These are phyloP conservation scores for Gyps fulvus DNA, from an alignment of 2,113 vertebrate species.

Conservation along the genomic window DNA sequence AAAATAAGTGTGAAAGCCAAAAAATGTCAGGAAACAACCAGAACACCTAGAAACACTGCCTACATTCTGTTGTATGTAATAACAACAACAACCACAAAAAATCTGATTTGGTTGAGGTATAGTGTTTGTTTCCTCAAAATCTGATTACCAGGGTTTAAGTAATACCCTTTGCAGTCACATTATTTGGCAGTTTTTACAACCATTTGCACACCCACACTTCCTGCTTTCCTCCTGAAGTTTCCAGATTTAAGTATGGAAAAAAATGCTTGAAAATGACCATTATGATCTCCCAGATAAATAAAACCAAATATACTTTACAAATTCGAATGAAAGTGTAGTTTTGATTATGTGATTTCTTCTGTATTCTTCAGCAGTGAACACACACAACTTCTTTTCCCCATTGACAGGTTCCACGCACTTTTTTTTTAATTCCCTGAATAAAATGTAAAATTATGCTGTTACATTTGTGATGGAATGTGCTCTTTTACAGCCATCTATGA, in stretches of 20 bases:
- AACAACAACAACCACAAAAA: background rate
- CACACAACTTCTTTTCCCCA: background rate
- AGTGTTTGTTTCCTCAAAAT: background rate
- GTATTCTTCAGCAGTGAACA: background rate
- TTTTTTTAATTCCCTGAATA: background rate
- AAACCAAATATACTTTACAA: background rate
- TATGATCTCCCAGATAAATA: background rate
- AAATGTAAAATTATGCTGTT: background rate
- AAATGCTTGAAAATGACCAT: background rate
- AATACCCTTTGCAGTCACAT: background rate
- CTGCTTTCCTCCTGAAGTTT: background rate
- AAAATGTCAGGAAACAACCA: background rate
- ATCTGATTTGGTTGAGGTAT: background rate
- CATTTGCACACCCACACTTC: background rate
- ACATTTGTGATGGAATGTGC: background rate
- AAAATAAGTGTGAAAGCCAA: background rate
- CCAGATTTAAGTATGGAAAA: background rate
- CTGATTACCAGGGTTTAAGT: background rate
- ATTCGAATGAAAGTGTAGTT: background rate
- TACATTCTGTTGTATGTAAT: background rate
- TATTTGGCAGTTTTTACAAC: background rate
- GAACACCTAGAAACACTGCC: background rate
- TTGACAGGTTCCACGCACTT: background rate
- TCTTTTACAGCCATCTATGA: constrained; percentile 85
- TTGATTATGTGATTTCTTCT: background rate